These are phyloP conservation scores for Nasonia giraulti DNA, from an alignment of 1,140 invertebrate species.

Conservation along the genomic window DNA sequence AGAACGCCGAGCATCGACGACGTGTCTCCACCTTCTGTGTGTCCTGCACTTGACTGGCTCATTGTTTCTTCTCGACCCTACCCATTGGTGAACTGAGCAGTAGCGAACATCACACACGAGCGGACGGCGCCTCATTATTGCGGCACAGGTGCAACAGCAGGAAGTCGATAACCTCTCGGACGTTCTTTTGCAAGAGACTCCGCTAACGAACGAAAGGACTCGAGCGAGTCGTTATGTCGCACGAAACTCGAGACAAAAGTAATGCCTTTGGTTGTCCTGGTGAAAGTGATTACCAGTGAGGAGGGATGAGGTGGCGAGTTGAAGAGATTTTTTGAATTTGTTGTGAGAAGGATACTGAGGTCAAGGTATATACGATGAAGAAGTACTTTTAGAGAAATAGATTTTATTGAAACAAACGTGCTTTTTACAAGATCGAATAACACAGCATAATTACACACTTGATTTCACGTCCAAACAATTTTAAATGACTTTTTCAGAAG, in stretches of 20 bases:
- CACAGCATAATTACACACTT: background rate
- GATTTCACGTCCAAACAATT: background rate
- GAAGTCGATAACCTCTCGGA: slow-evolving; percentile 52
- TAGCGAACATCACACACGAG: background rate
- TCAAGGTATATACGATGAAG: background rate
- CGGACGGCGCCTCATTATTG: background rate
- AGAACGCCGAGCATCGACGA: background rate
- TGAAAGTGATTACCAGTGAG: slow-evolving; percentile 18
- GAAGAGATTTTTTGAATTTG: background rate
- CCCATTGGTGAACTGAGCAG: background rate
- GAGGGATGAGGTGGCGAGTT: background rate
- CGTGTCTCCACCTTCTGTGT: background rate
- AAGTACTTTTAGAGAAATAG: no score
- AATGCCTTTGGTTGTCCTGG: background rate
- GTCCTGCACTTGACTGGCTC: background rate
- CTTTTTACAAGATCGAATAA: background rate
- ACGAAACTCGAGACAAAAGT: slow-evolving; percentile 31
- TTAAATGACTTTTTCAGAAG: background rate
- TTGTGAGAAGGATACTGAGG: background rate
- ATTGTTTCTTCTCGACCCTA: background rate
- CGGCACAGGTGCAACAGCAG: slow-evolving; percentile 54
- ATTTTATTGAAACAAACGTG: background rate
- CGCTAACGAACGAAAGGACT: background rate
- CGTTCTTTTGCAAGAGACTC: background rate
- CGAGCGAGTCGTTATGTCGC: background rate